phyloP scores from a whole-genome alignment of 1,140 invertebrate species.

The Conus ventricosus region DNA sequence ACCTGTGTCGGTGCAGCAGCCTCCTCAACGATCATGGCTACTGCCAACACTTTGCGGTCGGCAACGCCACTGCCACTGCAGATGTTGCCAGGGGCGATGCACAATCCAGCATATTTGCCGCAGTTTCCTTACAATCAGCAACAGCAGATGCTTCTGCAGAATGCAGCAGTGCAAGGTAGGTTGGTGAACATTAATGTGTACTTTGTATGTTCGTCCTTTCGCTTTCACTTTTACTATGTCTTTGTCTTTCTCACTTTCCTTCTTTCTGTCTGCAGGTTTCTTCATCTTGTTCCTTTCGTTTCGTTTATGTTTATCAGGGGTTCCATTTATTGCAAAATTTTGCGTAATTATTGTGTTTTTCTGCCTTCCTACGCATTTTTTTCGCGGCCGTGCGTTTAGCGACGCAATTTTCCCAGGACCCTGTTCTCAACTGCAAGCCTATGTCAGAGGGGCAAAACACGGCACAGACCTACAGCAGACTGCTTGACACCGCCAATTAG shows the following conservation, averaged over 20 bases:
- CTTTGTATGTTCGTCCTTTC: background rate
- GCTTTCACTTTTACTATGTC: background rate
- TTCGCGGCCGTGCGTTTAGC: too few species aligned
- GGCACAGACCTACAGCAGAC: too few species aligned
- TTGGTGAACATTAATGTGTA: background rate
- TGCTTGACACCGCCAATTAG: too few species aligned
- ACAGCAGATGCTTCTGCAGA: constrained; percentile 65
- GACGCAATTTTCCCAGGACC: too few species aligned
- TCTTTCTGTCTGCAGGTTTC: too few species aligned
- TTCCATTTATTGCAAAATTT: too few species aligned
- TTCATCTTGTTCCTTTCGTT: too few species aligned
- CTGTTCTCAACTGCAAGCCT: too few species aligned
- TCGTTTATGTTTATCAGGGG: too few species aligned
- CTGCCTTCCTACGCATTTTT: too few species aligned
- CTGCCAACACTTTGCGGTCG: constrained; percentile 41
- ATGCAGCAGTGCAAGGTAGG: constrained; percentile 62
- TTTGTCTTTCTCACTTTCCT: background rate
- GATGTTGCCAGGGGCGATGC: constrained; percentile 81
- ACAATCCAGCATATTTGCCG: constrained; percentile 85
- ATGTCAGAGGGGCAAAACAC: too few species aligned
- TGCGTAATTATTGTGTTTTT: too few species aligned
- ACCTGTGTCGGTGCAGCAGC: constrained; percentile 25
- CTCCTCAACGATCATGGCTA: constrained; percentile 39
- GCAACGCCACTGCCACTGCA: constrained; percentile 51
- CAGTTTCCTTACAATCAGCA: constrained; percentile 78